Base-by-base conservation (phyloP, 2,797 vertebrate species). In the Agapornis canus region DNA sequence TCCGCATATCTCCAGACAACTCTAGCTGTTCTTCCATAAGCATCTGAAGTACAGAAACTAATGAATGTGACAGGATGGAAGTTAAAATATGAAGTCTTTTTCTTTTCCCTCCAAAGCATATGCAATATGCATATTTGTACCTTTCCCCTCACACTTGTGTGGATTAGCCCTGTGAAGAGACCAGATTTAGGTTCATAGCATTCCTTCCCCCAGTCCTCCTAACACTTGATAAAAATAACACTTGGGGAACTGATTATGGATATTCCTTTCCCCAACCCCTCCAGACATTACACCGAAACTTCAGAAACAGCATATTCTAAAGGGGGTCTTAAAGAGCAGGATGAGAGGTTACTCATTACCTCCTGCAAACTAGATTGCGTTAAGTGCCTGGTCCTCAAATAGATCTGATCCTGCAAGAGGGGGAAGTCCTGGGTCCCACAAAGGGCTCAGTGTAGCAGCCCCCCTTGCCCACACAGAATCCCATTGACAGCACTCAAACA, bases 261-360 rank as follows among this genome's bases (percentile, higher is more conserved):
- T 83, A 56, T 92, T 76, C 11, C 27, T 16, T 10, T 9, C 9
- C 25, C 15, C 40, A 57, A 14, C 3, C 7, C 18, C 29, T 31
- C 27, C 68, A 23, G 29, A 81, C 61, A 86, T 85, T 76, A 82
- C 85, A 95, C 4, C 78, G 89, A 90, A 90, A 92, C 91, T 91
- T 95, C 65, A 91, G 89, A 96, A 89, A 94, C 86, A 63, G 47
- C 9, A 0, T 82, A 43, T 86, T 94, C 89, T 85, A 81, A 94
- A 94, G 59, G 54, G 35, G 61, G 63, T 45, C 77, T 86, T 86
- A 87, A 83, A 92, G 92, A 95, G 88, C 73, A 72, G 80, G 79
- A 92, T 91, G 95, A 95, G 82, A 94, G 95, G 92, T 83, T 96
- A 95, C 88, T 96, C 92, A 94, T 88, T 92, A 90, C 85, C 91